Base-by-base conservation (phyloP, 2,888 invertebrate species). In the Serripes groenlandicus region DNA sequence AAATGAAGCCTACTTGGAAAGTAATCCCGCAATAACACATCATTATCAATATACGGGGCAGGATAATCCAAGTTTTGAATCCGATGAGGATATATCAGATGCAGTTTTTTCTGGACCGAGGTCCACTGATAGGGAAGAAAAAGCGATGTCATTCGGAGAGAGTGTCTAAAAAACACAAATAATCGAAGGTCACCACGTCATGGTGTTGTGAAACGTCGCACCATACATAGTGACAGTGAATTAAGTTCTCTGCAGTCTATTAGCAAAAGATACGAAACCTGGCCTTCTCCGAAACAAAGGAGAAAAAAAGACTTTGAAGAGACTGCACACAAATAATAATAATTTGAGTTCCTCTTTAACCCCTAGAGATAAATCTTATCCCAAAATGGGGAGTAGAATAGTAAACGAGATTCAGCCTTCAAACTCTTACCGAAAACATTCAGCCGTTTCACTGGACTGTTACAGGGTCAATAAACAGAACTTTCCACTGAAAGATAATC, bases 401-500 rank as follows among this genome's bases (percentile, higher is more conserved):
- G 75, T 78, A 7, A 82, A 82, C 35, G 75, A 78, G 56, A 75
- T 82, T 37, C 23, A 56, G 21, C 52, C 62, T 4, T 35, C 34
- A 3, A 32, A 23, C 42, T 21, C 34, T n/a, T 71, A 54, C 34
- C 52, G 71, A 35, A 78, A 66, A 15, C 56, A 71, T 68, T 75
- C 82, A 4, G 30, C 75, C 1, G 26, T 58, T 11, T 74, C 80
- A 5, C 30, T 75, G n/a, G 78, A 78, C 30, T 54, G 68, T 66
- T 34, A 42, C 21, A 5, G 30, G 1, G n/a, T 32, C 30, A 73
- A 58, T n/a, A 54, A 42, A 32, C 58, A 62, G n/a, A 64, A 32
- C 28, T 52, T 87, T 5, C 77, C 79, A 26, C 35, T 88, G 32
- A 89, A 89, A 80, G 91, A 92, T 84, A 92, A 92, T 75, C 82